These are phyloP conservation scores for Antheraea yamamai DNA, from an alignment of 2,888 invertebrate species.

Conservation along the genomic window DNA sequence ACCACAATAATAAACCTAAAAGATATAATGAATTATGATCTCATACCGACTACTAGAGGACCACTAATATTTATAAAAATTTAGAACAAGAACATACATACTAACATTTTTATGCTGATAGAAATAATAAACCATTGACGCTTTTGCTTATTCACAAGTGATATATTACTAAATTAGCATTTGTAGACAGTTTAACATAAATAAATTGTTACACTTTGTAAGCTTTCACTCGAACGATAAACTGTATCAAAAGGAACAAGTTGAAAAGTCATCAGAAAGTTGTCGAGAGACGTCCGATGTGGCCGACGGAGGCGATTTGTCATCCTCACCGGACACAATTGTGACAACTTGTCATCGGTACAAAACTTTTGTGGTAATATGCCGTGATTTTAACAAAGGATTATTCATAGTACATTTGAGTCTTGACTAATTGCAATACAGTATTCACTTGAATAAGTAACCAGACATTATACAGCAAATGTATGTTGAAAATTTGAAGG, in stretches of 20 bases:
- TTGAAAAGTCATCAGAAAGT: conserved; percentile 47
- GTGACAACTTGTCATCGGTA: conserved; percentile 48
- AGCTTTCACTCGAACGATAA: conserved; percentile 38
- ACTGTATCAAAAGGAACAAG: conserved; percentile 45
- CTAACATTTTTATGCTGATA: not conserved
- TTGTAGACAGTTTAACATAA: not conserved
- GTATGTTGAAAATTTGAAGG: not conserved
- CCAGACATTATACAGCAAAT: not conserved
- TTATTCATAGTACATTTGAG: not conserved
- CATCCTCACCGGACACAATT: conserved; percentile 47
- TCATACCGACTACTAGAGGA: too few species aligned
- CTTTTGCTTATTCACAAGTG: not conserved
- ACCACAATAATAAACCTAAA: too few species aligned
- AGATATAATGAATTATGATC: too few species aligned
- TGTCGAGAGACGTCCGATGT: conserved; percentile 41
- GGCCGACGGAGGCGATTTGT: conserved; percentile 43
- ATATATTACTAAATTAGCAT: conserved; percentile 9
- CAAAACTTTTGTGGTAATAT: not conserved
- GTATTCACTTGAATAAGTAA: not conserved
- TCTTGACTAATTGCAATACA: not conserved
- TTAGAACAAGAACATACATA: not conserved
- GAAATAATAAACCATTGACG: conserved; percentile 16
- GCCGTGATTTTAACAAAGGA: not conserved
- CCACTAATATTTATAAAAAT: not conserved
- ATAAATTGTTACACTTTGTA: not conserved